Evolutionary conservation across 2,888 invertebrate species (phyloP), one percentile per base, ranked within the genome.

Genomic region (Drepana falcataria): DNA sequence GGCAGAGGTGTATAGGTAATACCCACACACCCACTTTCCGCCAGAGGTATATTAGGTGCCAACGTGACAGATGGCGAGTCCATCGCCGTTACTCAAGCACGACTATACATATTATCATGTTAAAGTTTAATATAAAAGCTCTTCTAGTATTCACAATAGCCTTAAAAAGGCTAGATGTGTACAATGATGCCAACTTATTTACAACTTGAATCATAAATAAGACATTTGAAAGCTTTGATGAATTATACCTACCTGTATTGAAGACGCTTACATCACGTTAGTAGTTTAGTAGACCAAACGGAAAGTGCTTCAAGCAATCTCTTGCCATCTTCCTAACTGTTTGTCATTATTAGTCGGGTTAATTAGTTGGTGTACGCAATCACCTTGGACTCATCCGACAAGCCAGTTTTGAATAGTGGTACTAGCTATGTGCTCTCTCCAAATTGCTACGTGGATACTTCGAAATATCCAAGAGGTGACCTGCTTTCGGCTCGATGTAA

Each of bases 301-400:
- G 70, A 79, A 77, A 79, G 77, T 77, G 69, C 73, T 76, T 71
- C 73, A 69, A 65, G 65, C 73, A 71, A 81, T 80, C 76, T 74
- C 71, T 74, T 68, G 80, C 79, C 81, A 81, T 82, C 76, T 76
- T 61, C 69, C 71, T 83, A 83, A 84, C 83, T 82, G 83, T 83
- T 84, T 83, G 79, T 83, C 81, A 70, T 82, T 79, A 83, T 82
- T 81, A 80, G 64, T 60, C 70, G 75, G 75, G 77, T 82, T 78
- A 80, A 83, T 82, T 77, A 73, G 67, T 68, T 71, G 67, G 68
- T 53, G 56, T 48, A 59, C 55, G 59, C 57, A 69, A 65, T 64
- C 64, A 64, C 60, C 35, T 56, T 58, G 55, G 59, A 53, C 59
- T 60, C 57, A 41, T 52, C 54, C 53, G 58, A 59, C 59, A 53